Percentiles rank a stretch among this genome's conserved stretches.
Conservation (phyloP, 2,888 invertebrate genomes). For the Margaritifera margaritifera region DNA sequence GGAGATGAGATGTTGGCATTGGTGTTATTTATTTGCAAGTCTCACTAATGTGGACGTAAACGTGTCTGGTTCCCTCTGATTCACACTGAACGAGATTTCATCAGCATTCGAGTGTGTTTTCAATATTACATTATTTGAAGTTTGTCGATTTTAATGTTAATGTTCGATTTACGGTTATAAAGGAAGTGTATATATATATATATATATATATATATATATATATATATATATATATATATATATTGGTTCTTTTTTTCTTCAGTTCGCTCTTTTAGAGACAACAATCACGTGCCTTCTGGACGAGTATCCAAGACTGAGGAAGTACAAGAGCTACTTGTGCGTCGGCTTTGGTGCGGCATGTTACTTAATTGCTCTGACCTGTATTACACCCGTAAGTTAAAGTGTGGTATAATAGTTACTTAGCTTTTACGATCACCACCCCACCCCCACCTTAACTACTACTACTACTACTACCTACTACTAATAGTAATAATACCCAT, state of each 20-base stretch:
- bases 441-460: neutral
- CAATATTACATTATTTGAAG: neutral
- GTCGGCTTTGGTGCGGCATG: conserved; percentile 36
- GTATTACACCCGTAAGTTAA: conserved; percentile 47
- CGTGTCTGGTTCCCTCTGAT: no score
- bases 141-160: neutral
- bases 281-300: conserved; percentile 68
- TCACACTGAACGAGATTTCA: no score
- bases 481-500: neutral
- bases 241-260: conserved; percentile 20
- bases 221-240: no score
- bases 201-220: no score
- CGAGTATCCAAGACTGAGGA: conserved; percentile 71
- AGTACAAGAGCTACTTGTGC: conserved; percentile 47
- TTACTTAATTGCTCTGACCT: conserved; percentile 50
- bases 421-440: no score
- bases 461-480: neutral
- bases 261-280: conserved; percentile 72
- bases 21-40: no score
- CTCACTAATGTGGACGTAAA: no score
- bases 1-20: no score
- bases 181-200: no score
- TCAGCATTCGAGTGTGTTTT: neutral
- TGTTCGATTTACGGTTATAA: neutral
- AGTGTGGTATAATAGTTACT: no score